Base-by-base conservation (phyloP, 1,140 invertebrate genomes). In the Atta texana region DNA sequence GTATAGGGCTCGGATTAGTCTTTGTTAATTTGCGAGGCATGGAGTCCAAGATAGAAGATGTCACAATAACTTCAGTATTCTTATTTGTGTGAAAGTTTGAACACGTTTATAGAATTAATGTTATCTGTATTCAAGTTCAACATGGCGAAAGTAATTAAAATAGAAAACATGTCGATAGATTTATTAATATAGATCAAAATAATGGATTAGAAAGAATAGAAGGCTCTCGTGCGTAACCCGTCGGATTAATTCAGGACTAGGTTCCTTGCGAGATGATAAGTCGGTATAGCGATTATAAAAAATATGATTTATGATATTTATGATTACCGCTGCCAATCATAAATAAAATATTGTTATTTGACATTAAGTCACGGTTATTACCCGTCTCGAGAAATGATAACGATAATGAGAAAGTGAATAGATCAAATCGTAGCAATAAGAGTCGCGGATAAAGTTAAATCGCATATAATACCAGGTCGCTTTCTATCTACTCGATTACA, bases 361-460 rank as follows among this genome's bases (percentile, higher is more conserved):
- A 61, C 39, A 61, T 63, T 61, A 61, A 84, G 7, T 74, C 24
- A 2, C 39, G 31, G 18, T 63, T 64, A 24, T 82, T 49, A 12
- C 7, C 24, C 2, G 34, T 12, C 66, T 61, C 24, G 24, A n/a
- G 31, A 74, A 84, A 21, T 6, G 68, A 84, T 74, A 82, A 59
- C 24, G 66, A 14, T 74, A 84, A 84, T 75, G 55, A 84, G 69
- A 84, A 84, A 84, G 55, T 51, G 80, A 63, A 74, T 51, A 74
- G 55, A 84, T 84, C 55, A 74, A 39, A 74, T 84, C 55, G 28
- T 34, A 51, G 18, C 53, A 16, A 72, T 74, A 72, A 84, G 6
- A 14, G 10, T 18, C 1, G 3, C 21, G 21, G 64, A 81, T 68
- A 51, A 68, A 80, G 3, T 71, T 51, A 31, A 80, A 21, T 28